Base-by-base conservation (phyloP, 2,113 vertebrate species). In the Pleuronectes platessa region DNA sequence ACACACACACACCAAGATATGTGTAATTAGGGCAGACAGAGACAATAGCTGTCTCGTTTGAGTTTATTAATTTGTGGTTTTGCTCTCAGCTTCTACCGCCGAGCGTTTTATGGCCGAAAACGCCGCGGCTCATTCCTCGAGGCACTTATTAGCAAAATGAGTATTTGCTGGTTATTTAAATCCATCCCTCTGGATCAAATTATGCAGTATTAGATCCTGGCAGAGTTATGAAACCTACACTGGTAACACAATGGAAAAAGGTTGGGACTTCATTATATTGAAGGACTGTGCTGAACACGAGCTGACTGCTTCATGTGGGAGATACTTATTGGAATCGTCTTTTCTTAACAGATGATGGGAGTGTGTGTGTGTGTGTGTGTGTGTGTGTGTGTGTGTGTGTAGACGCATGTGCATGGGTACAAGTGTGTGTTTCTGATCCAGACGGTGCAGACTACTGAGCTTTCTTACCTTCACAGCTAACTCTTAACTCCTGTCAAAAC, bases 401-500 rank as follows among this genome's bases (percentile, higher is more conserved):
- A 21, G 20, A 20, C 24, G 58, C 17, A 53, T 60, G 13, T 37
- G 53, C 18, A 6, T 42, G 45, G 15, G 15, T 40, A 35, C 17
- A 17, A 26, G 68, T 15, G 83, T 86, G 86, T 82, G 88, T 82
- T 84, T 88, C 81, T 88, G 79, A 87, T 90, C 78, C 86, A 66
- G 61, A 69, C 68, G 83, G 61, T 83, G 87, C 80, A 93, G 91
- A 91, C 92, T 93, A 92, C 92, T 91, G 93, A 88, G 77, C 73
- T 88, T 83, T 94, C 86, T 79, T 74, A 78, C 83, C 88, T 86
- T 88, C 85, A 81, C 91, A 82, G 91, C 94, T 95, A 96, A 95
- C 91, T 92, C 93, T 94, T 94, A 95, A 95, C 95, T 95, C 92
- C 94, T 94, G 93, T 95, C 94, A 91, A 95, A 96, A 95, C 86